Percentiles rank a stretch among this genome's conserved stretches.
phyloP scores from a whole-genome alignment of 2,888 invertebrate species.

The Epirrhoe tristata region DNA sequence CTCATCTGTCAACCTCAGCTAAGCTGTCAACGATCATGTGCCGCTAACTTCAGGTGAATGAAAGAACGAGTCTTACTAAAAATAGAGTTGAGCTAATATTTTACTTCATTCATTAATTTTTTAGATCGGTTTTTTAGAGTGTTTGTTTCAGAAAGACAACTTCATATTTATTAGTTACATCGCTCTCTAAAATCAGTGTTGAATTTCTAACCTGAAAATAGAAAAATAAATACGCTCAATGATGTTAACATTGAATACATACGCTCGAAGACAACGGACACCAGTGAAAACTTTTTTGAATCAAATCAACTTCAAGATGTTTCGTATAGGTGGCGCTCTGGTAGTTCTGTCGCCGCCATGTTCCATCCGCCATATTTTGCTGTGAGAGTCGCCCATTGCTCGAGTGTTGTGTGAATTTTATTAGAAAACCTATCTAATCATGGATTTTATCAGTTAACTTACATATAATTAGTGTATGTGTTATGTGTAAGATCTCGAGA shows the following conservation, averaged over 20 bases:
- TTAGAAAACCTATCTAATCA: constrained; percentile 70
- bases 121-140: too few species aligned
- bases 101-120: too few species aligned
- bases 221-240: too few species aligned
- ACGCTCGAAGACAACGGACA: too few species aligned
- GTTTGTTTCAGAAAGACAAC: too few species aligned
- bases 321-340: constrained; percentile 24
- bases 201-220: too few species aligned
- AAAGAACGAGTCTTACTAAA: neutral
- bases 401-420: constrained; percentile 74
- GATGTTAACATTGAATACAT: too few species aligned
- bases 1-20: neutral
- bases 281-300: too few species aligned
- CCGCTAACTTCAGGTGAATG: constrained; percentile 15
- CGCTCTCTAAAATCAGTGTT: too few species aligned
- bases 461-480: constrained; percentile 71
- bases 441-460: constrained; percentile 75
- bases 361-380: constrained; percentile 84
- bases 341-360: constrained; percentile 65
- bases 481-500: constrained; percentile 68
- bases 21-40: neutral
- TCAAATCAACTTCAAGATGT: neutral
- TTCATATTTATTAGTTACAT: too few species aligned
- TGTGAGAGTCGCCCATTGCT: constrained; percentile 79
- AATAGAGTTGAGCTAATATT: constrained; percentile 4